A percentile compares a stretch with the other conserved stretches of the same genome.
These are phyloP conservation scores for Ahaetulla prasina DNA, from an alignment of 2,113 vertebrate genomes.

Conservation along the genomic window DNA sequence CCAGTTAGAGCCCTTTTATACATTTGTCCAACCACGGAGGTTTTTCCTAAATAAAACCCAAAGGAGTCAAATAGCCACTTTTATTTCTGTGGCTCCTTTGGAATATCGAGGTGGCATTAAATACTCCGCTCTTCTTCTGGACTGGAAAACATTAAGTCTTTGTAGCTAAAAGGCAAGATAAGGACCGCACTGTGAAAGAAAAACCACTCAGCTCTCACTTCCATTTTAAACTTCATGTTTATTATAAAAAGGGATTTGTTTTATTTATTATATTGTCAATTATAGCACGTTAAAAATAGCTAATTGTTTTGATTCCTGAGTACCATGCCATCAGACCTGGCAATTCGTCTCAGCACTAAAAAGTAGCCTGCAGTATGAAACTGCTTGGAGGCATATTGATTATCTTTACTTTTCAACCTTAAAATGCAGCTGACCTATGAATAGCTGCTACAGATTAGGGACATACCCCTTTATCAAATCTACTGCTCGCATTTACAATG, in stretches of 20 bases:
- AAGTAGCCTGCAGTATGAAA: not conserved
- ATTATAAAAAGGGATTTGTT: conserved; percentile 66
- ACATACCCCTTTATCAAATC: not conserved
- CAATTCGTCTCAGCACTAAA: conserved; percentile 27
- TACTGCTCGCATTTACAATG: not conserved
- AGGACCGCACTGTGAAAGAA: not conserved
- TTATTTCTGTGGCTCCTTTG: not conserved
- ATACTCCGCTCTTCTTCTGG: not conserved
- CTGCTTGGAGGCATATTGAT: no score
- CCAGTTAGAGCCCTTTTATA: not conserved
- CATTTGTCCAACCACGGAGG: not conserved
- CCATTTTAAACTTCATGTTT: conserved; percentile 59
- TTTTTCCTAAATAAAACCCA: not conserved
- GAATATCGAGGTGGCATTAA: not conserved
- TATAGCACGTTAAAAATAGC: conserved; percentile 32
- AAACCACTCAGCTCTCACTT: accelerated
- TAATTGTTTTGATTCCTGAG: conserved; percentile 12
- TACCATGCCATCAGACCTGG: not conserved
- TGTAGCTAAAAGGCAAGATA: not conserved
- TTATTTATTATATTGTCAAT: conserved; percentile 45
- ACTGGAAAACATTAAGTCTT: not conserved
- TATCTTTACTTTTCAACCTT: not conserved
- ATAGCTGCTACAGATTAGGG: not conserved
- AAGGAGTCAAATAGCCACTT: not conserved
- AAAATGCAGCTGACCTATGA: not conserved